Base-by-base conservation (phyloP, 2,113 vertebrate genomes). In the Ceyx cyanopectus region DNA sequence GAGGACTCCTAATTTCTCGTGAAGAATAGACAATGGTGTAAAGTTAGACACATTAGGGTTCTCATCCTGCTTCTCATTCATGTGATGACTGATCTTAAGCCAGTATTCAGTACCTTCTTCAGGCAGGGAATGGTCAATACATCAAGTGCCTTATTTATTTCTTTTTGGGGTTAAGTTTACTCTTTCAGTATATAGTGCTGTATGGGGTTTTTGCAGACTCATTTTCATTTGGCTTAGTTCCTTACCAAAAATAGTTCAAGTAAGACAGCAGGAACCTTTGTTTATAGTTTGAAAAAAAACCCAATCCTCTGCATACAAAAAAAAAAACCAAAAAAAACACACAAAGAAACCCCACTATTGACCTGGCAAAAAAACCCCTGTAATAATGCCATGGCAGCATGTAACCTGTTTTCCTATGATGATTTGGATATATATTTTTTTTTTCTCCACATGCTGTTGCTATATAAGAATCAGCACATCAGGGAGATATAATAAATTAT, bases 171-270 rank as follows among this genome's bases (percentile, higher is more conserved):
- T 2, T 46, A 67, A 22, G 9, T 66, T 92, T 84, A 57, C 19
- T 78, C 70, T 75, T 93, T 34, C 43, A 53, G 30, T 6, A 30
- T 0, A 0, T 41, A 72, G 32, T 43, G 37, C 34, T 87, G 45
- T 62, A 4, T 4, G 0, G 45, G 6, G 6, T 43, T 96, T 94
- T 84, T 93, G 88, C 89, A 95, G 86, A 93, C 54, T 96, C 86
- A 87, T 90, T 89, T 93, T 76, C 75, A 29, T 88, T 93, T 94
- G 91, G 89, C 86, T 94, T 90, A 20, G 37, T 68, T 92, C 74
- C 74, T 58, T 68, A 40, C 89, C 92, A 76, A 86, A 93, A 94
- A 95, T 94, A 92, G 92, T 68, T 81, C 32, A 45, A 87, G 32
- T 62, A 53, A 75, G 67, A 79, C 30, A 89, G 80, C 91, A 89